Base-by-base conservation (phyloP, 1,140 invertebrate genomes). In the Leptinotarsa lineolata region DNA sequence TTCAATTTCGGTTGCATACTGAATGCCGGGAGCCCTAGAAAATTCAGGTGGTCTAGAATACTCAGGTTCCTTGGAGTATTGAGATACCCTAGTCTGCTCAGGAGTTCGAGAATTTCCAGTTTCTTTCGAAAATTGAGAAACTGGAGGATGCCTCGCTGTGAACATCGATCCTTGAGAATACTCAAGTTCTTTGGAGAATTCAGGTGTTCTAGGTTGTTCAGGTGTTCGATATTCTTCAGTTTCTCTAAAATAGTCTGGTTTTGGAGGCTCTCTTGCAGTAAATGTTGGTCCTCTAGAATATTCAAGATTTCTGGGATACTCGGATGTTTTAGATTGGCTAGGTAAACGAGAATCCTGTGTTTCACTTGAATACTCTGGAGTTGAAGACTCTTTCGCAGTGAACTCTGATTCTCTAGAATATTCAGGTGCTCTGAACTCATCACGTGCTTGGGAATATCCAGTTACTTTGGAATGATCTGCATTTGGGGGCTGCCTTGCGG, bases 401-500 rank as follows among this genome's bases (percentile, higher is more conserved):
- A 39, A 39, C 30, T 39, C 8, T 11, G 30, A 39, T 54, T 18
- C n/a, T 54, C 15, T 54, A 8, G 48, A 54, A 18, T 54, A 54
- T 4, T 54, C 48, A 15, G 48, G 48, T 16, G 48, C 15, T 8
- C 15, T 16, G 1, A 18, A 18, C n/a, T 54, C 12, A 11, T 3
- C 8, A 39, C 11, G 8, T 39, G 30, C 8, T 39, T 39, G 30
- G 8, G 30, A 39, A 39, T 39, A 8, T 8, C 30, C 30, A 11
- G 30, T 39, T 39, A 39, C 8, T 39, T 11, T 39, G 48, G 48
- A 54, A 54, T 54, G 15, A 18, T 54, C 48, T 16, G 69, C 71
- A 13, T 61, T 74, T 67, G 65, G 39, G 18, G 48, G 48, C 48
- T 72, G 67, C 65, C 74, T 73, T 20, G 76, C 63, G 15, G 68